A percentile compares a stretch with the other conserved stretches of the same genome.
Evolutionary conservation across 2,797 vertebrate genomes (phyloP).

Genomic region (Lacerta agilis): DNA sequence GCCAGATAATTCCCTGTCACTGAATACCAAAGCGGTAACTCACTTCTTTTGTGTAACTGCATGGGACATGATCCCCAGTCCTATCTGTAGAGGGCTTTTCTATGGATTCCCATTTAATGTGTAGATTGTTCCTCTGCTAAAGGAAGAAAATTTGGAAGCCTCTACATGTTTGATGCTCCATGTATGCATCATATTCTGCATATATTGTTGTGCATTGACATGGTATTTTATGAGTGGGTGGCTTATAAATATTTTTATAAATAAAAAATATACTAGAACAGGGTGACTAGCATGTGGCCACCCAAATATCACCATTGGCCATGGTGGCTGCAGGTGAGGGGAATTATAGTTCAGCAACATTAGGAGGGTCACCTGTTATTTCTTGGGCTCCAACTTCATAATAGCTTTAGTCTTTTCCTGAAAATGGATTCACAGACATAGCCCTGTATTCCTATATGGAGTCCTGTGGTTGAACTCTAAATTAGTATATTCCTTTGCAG

Average conservation of each 20-base stretch:
- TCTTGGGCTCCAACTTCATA: not conserved
- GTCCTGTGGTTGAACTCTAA: constrained; percentile 30
- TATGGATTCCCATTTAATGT: not conserved
- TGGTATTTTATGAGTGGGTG: too few species aligned
- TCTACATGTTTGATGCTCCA: too few species aligned
- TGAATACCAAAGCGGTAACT: fast-evolving
- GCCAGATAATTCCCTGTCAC: fast-evolving
- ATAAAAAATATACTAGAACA: not conserved
- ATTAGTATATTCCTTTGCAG: constrained; percentile 59
- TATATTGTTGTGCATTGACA: too few species aligned
- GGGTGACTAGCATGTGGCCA: not conserved
- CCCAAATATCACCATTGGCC: too few species aligned
- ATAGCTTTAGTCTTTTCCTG: constrained; percentile 4
- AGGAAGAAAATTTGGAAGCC: not conserved
- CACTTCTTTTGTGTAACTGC: not conserved
- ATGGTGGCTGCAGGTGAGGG: too few species aligned
- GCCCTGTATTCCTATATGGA: constrained; percentile 28
- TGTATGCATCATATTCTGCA: not conserved
- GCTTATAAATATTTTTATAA: not conserved
- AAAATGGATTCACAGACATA: constrained; percentile 28
- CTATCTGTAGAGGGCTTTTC: not conserved
- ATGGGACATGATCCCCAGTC: not conserved
- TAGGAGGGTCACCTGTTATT: not conserved
- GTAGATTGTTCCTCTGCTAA: not conserved
- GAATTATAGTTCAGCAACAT: not conserved